Base-by-base conservation (phyloP, 2,888 invertebrate species). In the Synergus japonicus region DNA sequence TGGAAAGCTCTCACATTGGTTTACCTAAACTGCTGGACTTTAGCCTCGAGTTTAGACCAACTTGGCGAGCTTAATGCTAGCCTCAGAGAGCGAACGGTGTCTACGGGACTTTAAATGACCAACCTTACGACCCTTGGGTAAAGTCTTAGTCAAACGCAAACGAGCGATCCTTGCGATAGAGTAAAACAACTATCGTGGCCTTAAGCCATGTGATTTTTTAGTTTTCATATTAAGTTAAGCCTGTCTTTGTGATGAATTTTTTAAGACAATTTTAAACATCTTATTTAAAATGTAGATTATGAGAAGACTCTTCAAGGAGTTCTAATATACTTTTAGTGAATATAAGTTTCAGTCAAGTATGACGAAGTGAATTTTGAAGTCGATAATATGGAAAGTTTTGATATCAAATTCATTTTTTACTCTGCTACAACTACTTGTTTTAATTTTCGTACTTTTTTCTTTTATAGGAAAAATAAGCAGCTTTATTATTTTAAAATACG, bases 11-110 rank as follows among this genome's bases (percentile, higher is more conserved):
- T 49, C 69, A 69, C 69, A 69, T 69, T 69, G 69, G 69, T 69
- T 69, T 69, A 69, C 69, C 69, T 69, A 69, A 69, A 69, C 44
- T 69, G 69, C 69, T 29, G 49, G 69, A 69, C 69, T 69, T 69
- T 69, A 46, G 49, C 46, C 46, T 69, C 69, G 69, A 69, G 49
- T 49, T 69, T 69, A 49, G 49, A 29, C 44, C 49, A 69, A 69
- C 69, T 69, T 69, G 69, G 46, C 69, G 46, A 69, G 69, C 69
- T 69, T 69, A 49, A 29, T 49, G 69, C 49, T 69, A 29, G 69
- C 69, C 46, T 69, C 49, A 46, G 29, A 49, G 49, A 69, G 69
- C 46, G 29, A 69, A 49, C 22, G 69, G 69, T 46, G 49, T 69
- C 44, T 69, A 46, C 29, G 69, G 69, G 46, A 69, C 22, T 69